Conservation (phyloP, 1,140 invertebrate species). For the Anastatus disparis region DNA sequence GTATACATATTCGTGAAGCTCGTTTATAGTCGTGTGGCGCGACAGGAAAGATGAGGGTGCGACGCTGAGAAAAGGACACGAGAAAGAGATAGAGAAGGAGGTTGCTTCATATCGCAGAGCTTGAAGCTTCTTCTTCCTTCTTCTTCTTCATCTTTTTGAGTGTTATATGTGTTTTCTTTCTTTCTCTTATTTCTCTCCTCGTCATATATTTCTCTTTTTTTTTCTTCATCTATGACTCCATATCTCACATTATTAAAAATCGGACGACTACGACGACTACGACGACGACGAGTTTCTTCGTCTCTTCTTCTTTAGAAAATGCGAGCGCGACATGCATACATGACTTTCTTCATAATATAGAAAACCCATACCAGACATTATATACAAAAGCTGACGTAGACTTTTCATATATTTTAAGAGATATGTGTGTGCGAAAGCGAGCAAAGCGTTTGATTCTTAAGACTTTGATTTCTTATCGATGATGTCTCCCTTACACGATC, state of each 20-base stretch:
- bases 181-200: neutral
- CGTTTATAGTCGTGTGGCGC: neutral
- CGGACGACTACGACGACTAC: slow-evolving; percentile 7
- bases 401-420: slow-evolving; percentile 26
- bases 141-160: no score
- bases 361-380: slow-evolving; percentile 28
- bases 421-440: no score
- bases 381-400: neutral
- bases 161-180: neutral
- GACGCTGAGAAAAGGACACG: no score
- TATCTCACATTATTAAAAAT: slow-evolving; percentile 46
- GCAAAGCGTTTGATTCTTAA: no score
- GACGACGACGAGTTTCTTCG: neutral
- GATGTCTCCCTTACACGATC: slow-evolving; percentile 4
- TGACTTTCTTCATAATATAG: slow-evolving; percentile 29
- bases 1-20: neutral
- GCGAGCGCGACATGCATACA: slow-evolving; percentile 26
- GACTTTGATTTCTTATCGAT: slow-evolving; percentile 23
- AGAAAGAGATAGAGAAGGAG: no score
- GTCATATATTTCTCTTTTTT: neutral
- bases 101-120: no score
- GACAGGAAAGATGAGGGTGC: no score
- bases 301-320: slow-evolving; percentile 6
- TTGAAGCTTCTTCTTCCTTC: no score
- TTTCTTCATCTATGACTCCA: neutral